Conservation (phyloP, 2,797 vertebrate species). For the Hypotaenidia philippensis region DNA sequence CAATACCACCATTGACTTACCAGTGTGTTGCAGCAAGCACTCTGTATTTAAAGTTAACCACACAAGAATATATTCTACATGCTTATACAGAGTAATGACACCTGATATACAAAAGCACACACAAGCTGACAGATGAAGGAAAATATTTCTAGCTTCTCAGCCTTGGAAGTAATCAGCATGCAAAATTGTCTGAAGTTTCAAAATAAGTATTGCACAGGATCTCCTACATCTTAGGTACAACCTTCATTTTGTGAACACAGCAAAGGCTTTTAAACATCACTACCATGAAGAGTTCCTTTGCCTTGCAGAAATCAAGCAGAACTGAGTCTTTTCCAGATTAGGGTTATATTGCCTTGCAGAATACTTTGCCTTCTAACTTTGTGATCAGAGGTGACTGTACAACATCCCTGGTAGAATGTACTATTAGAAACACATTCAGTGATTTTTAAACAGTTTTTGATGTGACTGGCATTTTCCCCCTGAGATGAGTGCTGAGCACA, state of each 20-base stretch:
- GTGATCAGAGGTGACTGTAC: neutral
- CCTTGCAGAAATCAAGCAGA: neutral
- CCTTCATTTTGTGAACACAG: neutral
- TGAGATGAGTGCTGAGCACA: neutral
- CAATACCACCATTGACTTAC: no score
- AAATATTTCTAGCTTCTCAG: no score
- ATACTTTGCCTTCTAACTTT: neutral
- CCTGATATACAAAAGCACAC: no score
- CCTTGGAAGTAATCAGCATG: no score
- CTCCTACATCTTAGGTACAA: no score
- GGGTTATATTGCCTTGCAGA: neutral
- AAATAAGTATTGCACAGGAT: no score
- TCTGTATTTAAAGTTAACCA: no score
- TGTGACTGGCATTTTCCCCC: neutral
- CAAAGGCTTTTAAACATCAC: neutral
- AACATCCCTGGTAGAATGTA: neutral
- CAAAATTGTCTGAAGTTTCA: no score
- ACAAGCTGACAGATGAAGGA: no score
- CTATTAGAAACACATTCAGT: neutral
- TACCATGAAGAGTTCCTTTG: neutral
- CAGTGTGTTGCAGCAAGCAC: no score
- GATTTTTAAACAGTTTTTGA: neutral
- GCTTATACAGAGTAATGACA: no score
- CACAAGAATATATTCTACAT: no score
- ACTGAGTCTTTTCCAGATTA: neutral